phyloP scores from a whole-genome alignment of 2,797 vertebrate species.

The Acanthopagrus latus region DNA sequence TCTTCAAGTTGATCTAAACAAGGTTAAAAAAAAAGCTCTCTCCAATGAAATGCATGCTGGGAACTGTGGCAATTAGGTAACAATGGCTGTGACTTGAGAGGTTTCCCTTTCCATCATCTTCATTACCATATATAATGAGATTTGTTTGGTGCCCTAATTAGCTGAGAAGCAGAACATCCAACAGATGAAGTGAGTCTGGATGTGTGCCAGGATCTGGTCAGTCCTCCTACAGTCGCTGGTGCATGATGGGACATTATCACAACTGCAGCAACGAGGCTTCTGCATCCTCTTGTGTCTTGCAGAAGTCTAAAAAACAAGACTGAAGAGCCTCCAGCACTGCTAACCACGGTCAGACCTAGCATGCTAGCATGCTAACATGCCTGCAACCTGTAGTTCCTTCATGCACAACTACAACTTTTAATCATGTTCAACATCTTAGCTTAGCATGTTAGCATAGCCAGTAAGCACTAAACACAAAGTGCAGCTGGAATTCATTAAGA shows the following conservation, averaged over 20 bases:
- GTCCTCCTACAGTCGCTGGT: constrained; percentile 8
- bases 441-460: not conserved
- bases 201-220: constrained; percentile 19
- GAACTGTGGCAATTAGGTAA: constrained; percentile 52
- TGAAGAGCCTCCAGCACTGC: not conserved
- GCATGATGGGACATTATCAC: not conserved
- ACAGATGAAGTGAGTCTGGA: constrained; percentile 46
- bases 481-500: no score
- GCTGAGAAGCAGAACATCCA: constrained; percentile 56
- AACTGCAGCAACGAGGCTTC: not conserved
- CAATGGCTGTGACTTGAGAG: constrained; percentile 48
- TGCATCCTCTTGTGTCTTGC: not conserved
- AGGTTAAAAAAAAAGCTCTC: constrained; percentile 36
- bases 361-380: not conserved
- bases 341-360: no score
- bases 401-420: not conserved
- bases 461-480: not conserved
- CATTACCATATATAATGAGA: constrained; percentile 62
- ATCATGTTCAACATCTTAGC: not conserved
- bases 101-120: constrained; percentile 59
- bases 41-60: constrained; percentile 38
- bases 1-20: constrained; percentile 41
- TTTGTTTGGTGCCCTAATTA: constrained; percentile 62
- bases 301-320: not conserved
- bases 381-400: no score